Conservation (phyloP, 1,140 invertebrate species). For the Drosophila carrolli region DNA sequence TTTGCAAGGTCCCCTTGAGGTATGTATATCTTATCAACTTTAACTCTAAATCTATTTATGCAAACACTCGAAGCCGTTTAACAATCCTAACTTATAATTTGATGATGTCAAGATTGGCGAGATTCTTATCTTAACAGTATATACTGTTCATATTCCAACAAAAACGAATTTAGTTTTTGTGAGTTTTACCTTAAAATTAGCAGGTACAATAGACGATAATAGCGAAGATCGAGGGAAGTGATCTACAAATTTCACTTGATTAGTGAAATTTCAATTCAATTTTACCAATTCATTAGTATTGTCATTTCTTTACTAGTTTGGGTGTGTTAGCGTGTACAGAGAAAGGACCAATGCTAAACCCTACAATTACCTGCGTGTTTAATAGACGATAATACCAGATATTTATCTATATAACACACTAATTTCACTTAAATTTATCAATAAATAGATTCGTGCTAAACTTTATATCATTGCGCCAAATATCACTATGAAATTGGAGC, state of each 20-base stretch:
- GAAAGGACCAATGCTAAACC: too few species aligned
- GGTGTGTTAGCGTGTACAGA: too few species aligned
- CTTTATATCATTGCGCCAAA: too few species aligned
- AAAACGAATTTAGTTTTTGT: background rate
- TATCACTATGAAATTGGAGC: background rate
- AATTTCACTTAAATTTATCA: background rate
- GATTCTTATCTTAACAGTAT: background rate
- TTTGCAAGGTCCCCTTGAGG: conserved; percentile 18
- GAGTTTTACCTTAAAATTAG: background rate
- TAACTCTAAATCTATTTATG: conserved; percentile 20
- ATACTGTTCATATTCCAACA: background rate
- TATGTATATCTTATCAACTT: conserved; percentile 28
- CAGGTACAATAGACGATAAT: background rate
- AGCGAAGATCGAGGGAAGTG: background rate
- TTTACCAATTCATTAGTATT: too few species aligned
- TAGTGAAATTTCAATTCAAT: too few species aligned
- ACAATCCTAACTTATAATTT: background rate
- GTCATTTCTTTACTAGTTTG: too few species aligned
- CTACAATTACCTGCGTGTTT: too few species aligned
- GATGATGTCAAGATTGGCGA: background rate
- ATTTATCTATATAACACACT: too few species aligned
- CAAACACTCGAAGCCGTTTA: background rate
- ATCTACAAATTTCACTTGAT: background rate
- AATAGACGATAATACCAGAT: too few species aligned
- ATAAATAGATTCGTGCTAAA: too few species aligned